Base-by-base conservation (phyloP, 1,140 invertebrate species). In the Cydia pomonella region DNA sequence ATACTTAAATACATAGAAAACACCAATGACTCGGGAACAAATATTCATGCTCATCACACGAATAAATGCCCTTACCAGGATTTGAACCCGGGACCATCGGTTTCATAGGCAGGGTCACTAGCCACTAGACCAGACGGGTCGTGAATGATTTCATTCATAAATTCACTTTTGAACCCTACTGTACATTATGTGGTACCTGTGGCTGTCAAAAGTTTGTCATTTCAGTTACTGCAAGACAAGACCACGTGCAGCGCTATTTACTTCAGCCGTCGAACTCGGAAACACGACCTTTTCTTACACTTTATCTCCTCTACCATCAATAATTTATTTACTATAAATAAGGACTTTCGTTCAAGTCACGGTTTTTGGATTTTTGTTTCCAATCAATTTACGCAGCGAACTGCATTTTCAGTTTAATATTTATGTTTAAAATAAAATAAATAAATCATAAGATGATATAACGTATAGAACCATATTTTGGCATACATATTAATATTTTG, bases 401-500 rank as follows among this genome's bases (percentile, higher is more conserved):
- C 47, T 59, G 21, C 21, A 18, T 23, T 23, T 23, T 7, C 3
- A 44, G 12, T 44, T 12, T 7, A 9, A 59, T 59, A 23, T 23
- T 18, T 59, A 6, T 23, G 53, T 23, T 23, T 3, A 10, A 59
- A 59, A 59, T 53, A 53, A 53, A 53, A 53, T 59, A 59, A 59
- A 59, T 59, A 59, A 59, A 59, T 23, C 10, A 23, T 21, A 59
- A 59, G 50, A 59, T 59, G 53, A 59, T 59, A 59, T 10, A 59
- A 18, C 7, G 23, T 21, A 23, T 59, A 59, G 23, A 59, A 23
- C 53, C 3, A 59, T 59, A 59, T 23, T 23, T 9, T n/a, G 53
- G 53, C 53, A 59, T 59, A 59, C 21, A 59, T 23, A 59, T 23
- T 23, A 10, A 59, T 59, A 59, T 23, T 18, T 23, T 23, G 21